Percentiles rank a stretch among this genome's conserved stretches.
These are phyloP conservation scores for Diplodus puntazzo DNA, from an alignment of 2,797 vertebrate genomes.

Conservation along the genomic window DNA sequence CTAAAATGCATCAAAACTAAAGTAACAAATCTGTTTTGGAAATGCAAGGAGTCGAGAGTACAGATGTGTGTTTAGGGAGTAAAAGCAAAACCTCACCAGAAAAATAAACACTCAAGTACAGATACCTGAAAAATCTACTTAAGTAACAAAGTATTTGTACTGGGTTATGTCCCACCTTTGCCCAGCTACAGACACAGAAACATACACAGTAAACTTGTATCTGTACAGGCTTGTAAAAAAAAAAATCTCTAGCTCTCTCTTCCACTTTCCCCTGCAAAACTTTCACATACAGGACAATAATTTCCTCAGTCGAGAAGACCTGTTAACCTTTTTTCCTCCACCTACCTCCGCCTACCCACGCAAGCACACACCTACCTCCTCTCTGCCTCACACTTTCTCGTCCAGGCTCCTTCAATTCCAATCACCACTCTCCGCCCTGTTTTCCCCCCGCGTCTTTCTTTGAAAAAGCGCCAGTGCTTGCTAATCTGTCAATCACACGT, in stretches of 20 bases:
- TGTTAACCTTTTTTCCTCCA: slow-evolving; percentile 50
- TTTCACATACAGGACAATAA: slow-evolving; percentile 33
- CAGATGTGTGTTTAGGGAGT: too few species aligned
- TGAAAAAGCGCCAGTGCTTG: slow-evolving; percentile 82
- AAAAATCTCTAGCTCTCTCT: background rate
- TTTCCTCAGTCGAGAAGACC: slow-evolving; percentile 41
- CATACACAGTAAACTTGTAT: background rate
- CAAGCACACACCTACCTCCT: slow-evolving; percentile 56
- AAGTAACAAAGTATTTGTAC: too few species aligned
- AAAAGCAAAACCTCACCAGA: too few species aligned
- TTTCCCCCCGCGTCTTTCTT: slow-evolving; percentile 69
- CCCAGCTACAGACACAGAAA: background rate
- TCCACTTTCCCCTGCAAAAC: slow-evolving; percentile 31
- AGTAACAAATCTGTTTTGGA: too few species aligned
- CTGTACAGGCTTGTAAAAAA: background rate
- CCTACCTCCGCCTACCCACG: slow-evolving; percentile 48
- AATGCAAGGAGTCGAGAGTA: too few species aligned
- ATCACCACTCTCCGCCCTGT: slow-evolving; percentile 64
- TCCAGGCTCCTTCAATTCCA: slow-evolving; percentile 67
- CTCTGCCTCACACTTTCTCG: slow-evolving; percentile 61
- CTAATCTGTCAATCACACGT: slow-evolving; percentile 88
- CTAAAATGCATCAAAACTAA: too few species aligned
- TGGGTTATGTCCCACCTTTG: background rate
- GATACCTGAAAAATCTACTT: too few species aligned
- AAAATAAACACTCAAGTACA: too few species aligned